Base-by-base conservation (phyloP, 92 coral and sea anemone species). In the Diadumene lineata region DNA sequence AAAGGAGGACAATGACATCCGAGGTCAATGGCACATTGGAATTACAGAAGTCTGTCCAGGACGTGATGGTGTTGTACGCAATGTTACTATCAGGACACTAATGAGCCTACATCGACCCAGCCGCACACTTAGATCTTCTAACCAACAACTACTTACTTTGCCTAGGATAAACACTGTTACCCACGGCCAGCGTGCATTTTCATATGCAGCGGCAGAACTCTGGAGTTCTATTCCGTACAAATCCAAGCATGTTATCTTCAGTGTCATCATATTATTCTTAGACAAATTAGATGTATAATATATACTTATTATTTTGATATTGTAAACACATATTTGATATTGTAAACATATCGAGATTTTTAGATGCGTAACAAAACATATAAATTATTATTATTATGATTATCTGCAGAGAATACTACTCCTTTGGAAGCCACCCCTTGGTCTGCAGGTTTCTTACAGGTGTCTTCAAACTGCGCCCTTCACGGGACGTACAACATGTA, bases 21-120 rank as follows among this genome's bases (percentile, higher is more conserved):
- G 79, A 9, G 83, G 83, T 9, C 77, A 69, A 51, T 77, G 87
- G 87, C 19, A 38, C 31, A 46, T 62, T 22, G 78, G 87, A 57
- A n/a, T n/a, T n/a, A n/a, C n/a, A n/a, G n/a, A n/a, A n/a, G n/a
- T n/a, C n/a, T n/a, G n/a, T n/a, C n/a, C n/a, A n/a, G n/a, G n/a
- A n/a, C n/a, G n/a, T n/a, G n/a, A n/a, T n/a, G n/a, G n/a, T n/a
- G n/a, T n/a, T n/a, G n/a, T n/a, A n/a, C n/a, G n/a, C n/a, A n/a
- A n/a, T n/a, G n/a, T n/a, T n/a, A n/a, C n/a, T n/a, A n/a, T n/a
- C n/a, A n/a, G n/a, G n/a, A n/a, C n/a, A n/a, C n/a, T n/a, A n/a
- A n/a, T n/a, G n/a, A n/a, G n/a, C n/a, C n/a, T n/a, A n/a, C 48
- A 38, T 13, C 48, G 48, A 38, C 48, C 7, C 6, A 38, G 7